phyloP scores from a whole-genome alignment of 2,888 invertebrate species.

The Thereva nobilitata region DNA sequence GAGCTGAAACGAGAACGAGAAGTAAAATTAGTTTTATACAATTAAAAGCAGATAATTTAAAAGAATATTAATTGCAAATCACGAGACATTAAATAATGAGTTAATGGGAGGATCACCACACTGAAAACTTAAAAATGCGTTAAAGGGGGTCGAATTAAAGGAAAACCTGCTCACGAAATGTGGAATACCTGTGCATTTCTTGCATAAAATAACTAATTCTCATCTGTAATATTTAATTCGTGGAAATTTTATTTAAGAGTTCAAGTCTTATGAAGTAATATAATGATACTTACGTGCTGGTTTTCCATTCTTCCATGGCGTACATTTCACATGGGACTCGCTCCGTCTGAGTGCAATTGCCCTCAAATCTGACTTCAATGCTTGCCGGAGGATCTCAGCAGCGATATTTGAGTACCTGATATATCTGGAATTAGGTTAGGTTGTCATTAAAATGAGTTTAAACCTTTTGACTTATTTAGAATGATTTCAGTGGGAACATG shows the following conservation, averaged over 20 bases:
- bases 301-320: slow-evolving; percentile 89
- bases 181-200: too few species aligned
- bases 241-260: not conserved
- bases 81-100: too few species aligned
- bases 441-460: not conserved
- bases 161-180: too few species aligned
- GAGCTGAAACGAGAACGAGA: too few species aligned
- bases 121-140: too few species aligned
- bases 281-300: slow-evolving; percentile 72
- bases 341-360: slow-evolving; percentile 77
- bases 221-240: slow-evolving; percentile 32
- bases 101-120: too few species aligned
- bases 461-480: not conserved
- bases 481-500: slow-evolving; percentile 1
- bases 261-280: not conserved
- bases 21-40: too few species aligned
- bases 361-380: slow-evolving; percentile 76
- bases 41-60: too few species aligned
- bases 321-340: slow-evolving; percentile 76
- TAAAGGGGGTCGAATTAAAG: too few species aligned
- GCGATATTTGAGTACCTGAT: slow-evolving; percentile 95
- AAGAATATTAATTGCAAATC: too few species aligned
- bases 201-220: slow-evolving; percentile 23
- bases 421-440: slow-evolving; percentile 69
- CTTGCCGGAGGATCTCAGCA: slow-evolving; percentile 77